Percentiles rank a stretch among this genome's conserved stretches.
Conservation (phyloP, 2,113 vertebrate genomes). For the Pan paniscus region DNA sequence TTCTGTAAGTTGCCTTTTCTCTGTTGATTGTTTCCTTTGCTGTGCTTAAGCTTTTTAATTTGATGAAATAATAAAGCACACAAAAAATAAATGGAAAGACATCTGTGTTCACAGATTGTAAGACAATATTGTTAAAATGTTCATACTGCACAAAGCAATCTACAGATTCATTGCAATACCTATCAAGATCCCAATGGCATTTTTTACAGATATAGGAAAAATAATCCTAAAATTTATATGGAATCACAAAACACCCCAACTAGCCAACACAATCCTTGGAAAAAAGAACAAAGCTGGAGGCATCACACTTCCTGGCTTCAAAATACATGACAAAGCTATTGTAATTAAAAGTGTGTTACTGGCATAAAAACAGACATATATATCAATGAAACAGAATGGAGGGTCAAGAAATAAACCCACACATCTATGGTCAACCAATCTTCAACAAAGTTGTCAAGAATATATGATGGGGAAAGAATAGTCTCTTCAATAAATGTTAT, state of each 20-base stretch:
- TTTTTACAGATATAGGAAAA: neutral
- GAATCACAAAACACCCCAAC: neutral
- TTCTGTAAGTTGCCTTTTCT: neutral
- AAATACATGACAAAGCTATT: neutral
- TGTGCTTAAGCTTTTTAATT: neutral
- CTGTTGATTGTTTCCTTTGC: neutral
- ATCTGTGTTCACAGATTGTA: neutral
- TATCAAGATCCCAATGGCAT: neutral
- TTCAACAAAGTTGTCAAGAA: neutral
- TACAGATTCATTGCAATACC: neutral
- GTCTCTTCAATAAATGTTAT: neutral
- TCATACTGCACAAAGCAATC: neutral
- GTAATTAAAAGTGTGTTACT: neutral
- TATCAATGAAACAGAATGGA: too few relatives aligned
- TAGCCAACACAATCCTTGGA: neutral
- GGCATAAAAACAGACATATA: neutral
- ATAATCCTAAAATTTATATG: neutral
- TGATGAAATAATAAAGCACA: neutral
- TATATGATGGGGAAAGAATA: too few relatives aligned
- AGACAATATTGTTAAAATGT: neutral
- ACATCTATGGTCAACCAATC: neutral
- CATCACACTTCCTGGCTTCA: neutral
- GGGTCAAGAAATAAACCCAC: neutral
- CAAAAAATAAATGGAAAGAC: neutral
- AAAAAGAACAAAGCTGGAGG: neutral